phyloP scores from a whole-genome alignment of 30 jellyfish, hydroid and myxozoan genomes.

The Rhopilema esculentum region DNA sequence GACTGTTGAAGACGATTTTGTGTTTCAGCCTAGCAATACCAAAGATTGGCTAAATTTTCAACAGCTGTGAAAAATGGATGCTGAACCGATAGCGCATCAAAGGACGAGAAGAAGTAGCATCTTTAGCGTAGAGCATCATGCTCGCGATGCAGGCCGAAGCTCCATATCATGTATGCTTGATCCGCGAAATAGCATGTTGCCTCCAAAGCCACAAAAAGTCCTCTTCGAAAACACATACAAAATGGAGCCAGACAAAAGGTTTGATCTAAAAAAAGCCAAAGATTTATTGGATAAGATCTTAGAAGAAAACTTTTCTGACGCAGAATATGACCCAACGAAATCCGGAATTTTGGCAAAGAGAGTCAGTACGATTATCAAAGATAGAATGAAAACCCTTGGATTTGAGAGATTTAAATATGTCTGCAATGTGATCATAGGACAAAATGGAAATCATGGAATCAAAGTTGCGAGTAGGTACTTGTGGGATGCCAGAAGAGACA shows the following conservation, averaged over 20 bases:
- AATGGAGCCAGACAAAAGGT: slow-evolving; percentile 82
- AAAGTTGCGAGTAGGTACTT: slow-evolving; percentile 87
- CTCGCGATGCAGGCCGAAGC: slow-evolving; percentile 80
- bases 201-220: slow-evolving; percentile 21
- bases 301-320: slow-evolving; percentile 66
- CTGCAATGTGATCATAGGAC: slow-evolving; percentile 81
- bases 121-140: slow-evolving; percentile 77
- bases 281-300: slow-evolving; percentile 52
- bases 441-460: slow-evolving; percentile 78
- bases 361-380: slow-evolving; percentile 73
- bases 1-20: neutral
- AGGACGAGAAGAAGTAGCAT: slow-evolving; percentile 82
- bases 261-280: slow-evolving; percentile 62
- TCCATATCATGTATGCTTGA: slow-evolving; percentile 25
- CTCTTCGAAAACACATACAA: slow-evolving; percentile 88
- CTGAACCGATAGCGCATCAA: neutral
- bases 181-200: slow-evolving; percentile 1
- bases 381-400: slow-evolving; percentile 70
- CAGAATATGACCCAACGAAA: slow-evolving; percentile 65
- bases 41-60: no score
- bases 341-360: slow-evolving; percentile 70
- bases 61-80: slow-evolving; percentile 9
- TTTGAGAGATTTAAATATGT: slow-evolving; percentile 81
- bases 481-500: slow-evolving; percentile 97
- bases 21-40: neutral